These are phyloP conservation scores for Tolypeutes matacus DNA, from an alignment of 2,797 vertebrate species.

Conservation along the genomic window DNA sequence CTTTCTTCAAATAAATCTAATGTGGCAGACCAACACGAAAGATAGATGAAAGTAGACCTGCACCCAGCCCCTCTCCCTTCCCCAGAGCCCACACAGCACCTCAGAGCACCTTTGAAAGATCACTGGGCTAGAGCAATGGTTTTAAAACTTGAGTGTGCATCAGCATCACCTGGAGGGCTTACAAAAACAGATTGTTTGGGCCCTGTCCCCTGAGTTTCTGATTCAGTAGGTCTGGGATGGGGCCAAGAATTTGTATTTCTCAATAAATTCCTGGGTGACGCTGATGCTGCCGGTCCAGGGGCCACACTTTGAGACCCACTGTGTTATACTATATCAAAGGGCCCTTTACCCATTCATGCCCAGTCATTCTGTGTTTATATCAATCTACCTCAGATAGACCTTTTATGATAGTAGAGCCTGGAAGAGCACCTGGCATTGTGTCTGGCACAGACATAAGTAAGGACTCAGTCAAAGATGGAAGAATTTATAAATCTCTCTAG, in stretches of 20 bases:
- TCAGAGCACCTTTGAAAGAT: not conserved
- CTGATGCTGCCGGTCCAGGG: not conserved
- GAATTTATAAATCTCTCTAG: not conserved
- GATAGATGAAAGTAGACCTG: not conserved
- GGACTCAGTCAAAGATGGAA: not conserved
- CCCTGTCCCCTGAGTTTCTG: not conserved
- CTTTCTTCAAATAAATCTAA: conserved; percentile 42
- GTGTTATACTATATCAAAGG: not conserved
- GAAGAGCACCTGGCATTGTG: not conserved
- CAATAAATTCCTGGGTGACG: conserved; percentile 3
- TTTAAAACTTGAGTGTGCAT: not conserved
- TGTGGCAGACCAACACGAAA: not conserved
- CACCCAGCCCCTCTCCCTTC: not conserved
- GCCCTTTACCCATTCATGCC: not conserved
- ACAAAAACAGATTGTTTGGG: not conserved
- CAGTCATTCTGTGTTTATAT: not conserved
- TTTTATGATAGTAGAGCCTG: not conserved
- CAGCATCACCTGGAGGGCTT: not conserved
- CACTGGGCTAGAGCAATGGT: not conserved
- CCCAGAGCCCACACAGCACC: not conserved
- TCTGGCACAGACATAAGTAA: not conserved
- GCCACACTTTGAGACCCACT: conserved; percentile 37
- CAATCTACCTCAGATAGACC: not conserved
- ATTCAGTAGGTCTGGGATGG: not conserved
- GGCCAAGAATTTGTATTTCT: conserved; percentile 1